Base-by-base conservation (phyloP, 1,140 invertebrate genomes). In the Cydia strobilella region DNA sequence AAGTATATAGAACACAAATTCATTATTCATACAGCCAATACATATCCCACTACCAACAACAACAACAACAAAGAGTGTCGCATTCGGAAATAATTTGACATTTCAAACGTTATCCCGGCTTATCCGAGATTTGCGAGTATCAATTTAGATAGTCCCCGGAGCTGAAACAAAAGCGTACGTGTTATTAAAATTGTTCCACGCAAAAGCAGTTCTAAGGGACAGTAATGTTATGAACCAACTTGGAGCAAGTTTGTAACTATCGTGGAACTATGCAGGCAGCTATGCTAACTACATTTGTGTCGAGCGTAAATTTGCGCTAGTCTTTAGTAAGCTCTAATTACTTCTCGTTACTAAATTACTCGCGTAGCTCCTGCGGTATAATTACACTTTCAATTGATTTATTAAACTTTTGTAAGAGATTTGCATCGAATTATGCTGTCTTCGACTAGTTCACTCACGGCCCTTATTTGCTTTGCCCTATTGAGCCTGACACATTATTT, bases 281-380 rank as follows among this genome's bases (percentile, higher is more conserved):
- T 78, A 75, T 78, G 75, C 77, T 72, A 78, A 76, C 77, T 82
- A 77, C 79, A 84, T 78, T 83, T 79, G 73, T 77, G 81, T 82
- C 77, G 80, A 82, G 83, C 77, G 80, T 84, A 85, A 88, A 88
- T 85, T 86, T 80, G 76, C 78, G 72, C 27, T 69, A 69, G 65
- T 69, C 72, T 81, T 76, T 76, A 59, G 79, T 76, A 79, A 75
- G 76, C 82, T 79, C 84, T 86, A 84, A 88, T 86, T 86, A 86
- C 84, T 82, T 76, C 77, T 79, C 76, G 79, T 78, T 74, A 79
- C 81, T 83, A 85, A 83, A 85, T 83, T 80, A 75, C 77, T 79
- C 76, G 74, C 80, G 75, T 62, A 72, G 80, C 79, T 83, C 74
- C 74, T 77, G 74, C 79, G 54, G 65, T 75, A 73, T 76, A 82